Base-by-base conservation (phyloP, 64 coral and sea anemone species). In the Actinia equina region DNA sequence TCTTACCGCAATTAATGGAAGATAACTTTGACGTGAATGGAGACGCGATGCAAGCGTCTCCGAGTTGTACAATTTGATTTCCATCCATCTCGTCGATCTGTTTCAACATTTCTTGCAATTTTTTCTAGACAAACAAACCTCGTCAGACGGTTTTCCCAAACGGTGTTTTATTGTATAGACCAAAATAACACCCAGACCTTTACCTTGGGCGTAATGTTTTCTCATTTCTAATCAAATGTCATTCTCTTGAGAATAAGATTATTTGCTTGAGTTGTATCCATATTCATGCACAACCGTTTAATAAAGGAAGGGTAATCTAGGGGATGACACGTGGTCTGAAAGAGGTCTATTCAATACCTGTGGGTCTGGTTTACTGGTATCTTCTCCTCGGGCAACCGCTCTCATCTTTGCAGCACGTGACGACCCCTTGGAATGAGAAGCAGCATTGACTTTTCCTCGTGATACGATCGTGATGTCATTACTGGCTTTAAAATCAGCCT, bases 401-500 rank as follows among this genome's bases (percentile, higher is more conserved):
- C 97, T 88, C 97, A 99, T 95, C 82, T 99, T 99, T 44, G 97
- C 93, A 23, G 97, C 97, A 79, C 91, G 90, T 59, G 97, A 99
- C 6, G 93, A 81, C 51, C 96, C 93, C 78, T 83, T 90, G 6
- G 88, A 63, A 49, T 89, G 55, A 12, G 91, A 76, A 77, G 59
- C 10, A 17, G 83, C 79, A 41, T 14, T 26, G 23, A 93, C 57
- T 71, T 82, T 90, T 44, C 88, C 77, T 86, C 97, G 87, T 10
- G 97, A 83, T 56, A 95, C 97, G 77, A 99, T 96, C 15, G 91
- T 93, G 56, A 96, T 93, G 44, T 89, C 87, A 86, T 86, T 93
- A 11, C 91, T 92, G 25, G 84, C 82, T 83, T 93, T 90, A 42
- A 90, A 67, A 41, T 93, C 92, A 65, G 22, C 18, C 78, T 93